phyloP scores from a whole-genome alignment of 2,797 vertebrate species.

The Adelosebastes latens region DNA sequence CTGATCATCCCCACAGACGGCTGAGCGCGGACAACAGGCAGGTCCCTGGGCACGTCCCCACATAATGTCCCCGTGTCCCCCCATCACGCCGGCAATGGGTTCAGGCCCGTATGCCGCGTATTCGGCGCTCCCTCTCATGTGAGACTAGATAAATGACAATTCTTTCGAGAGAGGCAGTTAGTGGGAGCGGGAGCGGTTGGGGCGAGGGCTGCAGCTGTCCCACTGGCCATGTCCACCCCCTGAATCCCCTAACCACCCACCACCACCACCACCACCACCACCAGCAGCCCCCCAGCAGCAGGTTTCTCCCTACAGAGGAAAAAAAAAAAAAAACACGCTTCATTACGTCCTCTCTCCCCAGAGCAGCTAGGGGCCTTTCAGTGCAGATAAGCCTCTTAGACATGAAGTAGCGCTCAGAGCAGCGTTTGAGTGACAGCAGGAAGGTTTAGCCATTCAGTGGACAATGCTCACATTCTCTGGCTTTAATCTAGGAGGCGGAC shows the following conservation, averaged over 20 bases:
- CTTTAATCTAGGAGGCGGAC: slow-evolving; percentile 99
- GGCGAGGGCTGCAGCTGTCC: slow-evolving; percentile 91
- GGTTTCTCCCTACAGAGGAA: slow-evolving; percentile 96
- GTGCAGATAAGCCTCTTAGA: slow-evolving; percentile 99
- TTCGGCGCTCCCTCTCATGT: slow-evolving; percentile 81
- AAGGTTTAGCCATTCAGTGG: slow-evolving; percentile 99
- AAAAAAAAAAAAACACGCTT: slow-evolving; percentile 93
- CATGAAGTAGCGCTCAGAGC: slow-evolving; percentile 99
- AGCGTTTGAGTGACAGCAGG: slow-evolving; percentile 99
- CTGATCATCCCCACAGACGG: slow-evolving; percentile 78
- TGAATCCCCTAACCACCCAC: slow-evolving; percentile 60
- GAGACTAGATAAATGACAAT: slow-evolving; percentile 96
- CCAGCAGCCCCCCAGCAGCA: slow-evolving; percentile 83
- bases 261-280: slow-evolving; percentile 47
- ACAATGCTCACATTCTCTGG: slow-evolving; percentile 99
- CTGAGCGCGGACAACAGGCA: slow-evolving; percentile 81
- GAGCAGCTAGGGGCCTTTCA: slow-evolving; percentile 99
- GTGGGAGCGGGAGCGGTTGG: slow-evolving; percentile 48
- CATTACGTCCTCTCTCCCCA: slow-evolving; percentile 99
- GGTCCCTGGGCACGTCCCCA: slow-evolving; percentile 71
- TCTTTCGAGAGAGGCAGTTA: slow-evolving; percentile 81
- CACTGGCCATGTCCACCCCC: slow-evolving; percentile 88
- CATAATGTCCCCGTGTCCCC: slow-evolving; percentile 60
- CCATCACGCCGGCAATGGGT: slow-evolving; percentile 20
- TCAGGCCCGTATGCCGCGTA: slow-evolving; percentile 39